Base-by-base conservation (phyloP, 2,888 invertebrate genomes). In the Clanis bilineata region DNA sequence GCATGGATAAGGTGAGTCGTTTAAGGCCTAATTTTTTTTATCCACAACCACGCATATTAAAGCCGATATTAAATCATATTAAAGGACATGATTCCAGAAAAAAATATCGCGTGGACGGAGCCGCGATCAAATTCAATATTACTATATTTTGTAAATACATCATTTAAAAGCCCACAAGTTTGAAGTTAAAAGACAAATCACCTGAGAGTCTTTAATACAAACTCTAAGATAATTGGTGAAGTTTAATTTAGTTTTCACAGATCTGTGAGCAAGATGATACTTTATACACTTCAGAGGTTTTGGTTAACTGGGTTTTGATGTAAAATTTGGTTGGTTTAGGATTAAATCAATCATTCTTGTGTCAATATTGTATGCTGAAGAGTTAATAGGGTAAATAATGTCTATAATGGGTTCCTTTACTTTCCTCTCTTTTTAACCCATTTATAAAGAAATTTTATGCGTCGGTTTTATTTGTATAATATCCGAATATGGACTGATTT, bases 141-240 rank as follows among this genome's bases (percentile, higher is more conserved):
- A 2, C 3, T 32, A 18, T 5, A 51, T 51, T 9, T 51, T 1
- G 15, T 47, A 44, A 18, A 7, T 43, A 28, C 18, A 32, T 28
- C 18, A 32, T 18, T 32, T 51, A 9, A 18, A 28, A 51, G 51
- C 51, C 7, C 18, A 32, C 18, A 18, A 51, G 51, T 51, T 51
- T 32, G 18, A 51, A 51, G 51, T 51, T 18, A 51, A 51, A 44
- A 51, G 51, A 51, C 51, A 32, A 51, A 51, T 51, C 51, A 51
- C 28, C 28, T 28, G 25, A 28, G 28, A 18, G 47, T 51, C 47
- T 28, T 51, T 51, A 51, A 51, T 41, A 41, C 44, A 44, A 44
- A 44, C 47, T 32, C 28, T 10, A 15, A 9, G 32, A 51, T 51
- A 51, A 51, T 51, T 32, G 51, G 6, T 10, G 32, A 51, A 51